Base-by-base conservation (phyloP, 2,797 vertebrate genomes). In the Onychomys arenicola region DNA sequence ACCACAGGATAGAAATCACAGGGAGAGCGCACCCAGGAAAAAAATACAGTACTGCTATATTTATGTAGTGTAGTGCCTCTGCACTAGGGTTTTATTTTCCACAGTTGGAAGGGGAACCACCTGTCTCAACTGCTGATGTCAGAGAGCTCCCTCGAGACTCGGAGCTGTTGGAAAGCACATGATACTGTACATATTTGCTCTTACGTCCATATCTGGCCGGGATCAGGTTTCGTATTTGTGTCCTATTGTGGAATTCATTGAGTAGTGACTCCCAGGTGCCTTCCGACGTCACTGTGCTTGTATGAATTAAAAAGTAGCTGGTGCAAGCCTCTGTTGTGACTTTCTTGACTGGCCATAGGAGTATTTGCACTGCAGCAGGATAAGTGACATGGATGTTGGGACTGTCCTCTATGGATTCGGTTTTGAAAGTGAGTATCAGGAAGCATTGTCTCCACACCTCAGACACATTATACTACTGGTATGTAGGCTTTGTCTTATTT, bases 171-270 rank as follows among this genome's bases (percentile, higher is more conserved):
- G 98, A 97, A 98, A 98, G 98, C 98, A 98, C 98, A 98, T 97
- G 97, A 98, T 98, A 98, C 97, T 97, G 98, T 98, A 98, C 98
- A 97, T 98, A 98, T 98, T 98, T 98, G 98, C 98, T 98, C 98
- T 98, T 97, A 95, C 96, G 94, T 97, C 97, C 61, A 0, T 97
- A 98, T 98, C 98, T 98, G 98, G 98, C 98, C 95, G 95, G 98
- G 98, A 98, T 97, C 96, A 96, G 97, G 91, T 98, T 98, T 5
- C 92, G 98, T 97, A 98, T 93, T 69, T 94, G 92, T 95, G 71
- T 88, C 97, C 95, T 94, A 93, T 96, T 90, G 95, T 95, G 93
- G 87, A 96, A 93, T 97, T 97, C 97, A 96, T 96, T 97, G 95
- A 98, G 87, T 65, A 96, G 91, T 93, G 97, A 98, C 98, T 91